Percentiles rank a stretch among this genome's conserved stretches.
phyloP scores from a whole-genome alignment of 2,888 invertebrate species.

The Acleris emargana region DNA sequence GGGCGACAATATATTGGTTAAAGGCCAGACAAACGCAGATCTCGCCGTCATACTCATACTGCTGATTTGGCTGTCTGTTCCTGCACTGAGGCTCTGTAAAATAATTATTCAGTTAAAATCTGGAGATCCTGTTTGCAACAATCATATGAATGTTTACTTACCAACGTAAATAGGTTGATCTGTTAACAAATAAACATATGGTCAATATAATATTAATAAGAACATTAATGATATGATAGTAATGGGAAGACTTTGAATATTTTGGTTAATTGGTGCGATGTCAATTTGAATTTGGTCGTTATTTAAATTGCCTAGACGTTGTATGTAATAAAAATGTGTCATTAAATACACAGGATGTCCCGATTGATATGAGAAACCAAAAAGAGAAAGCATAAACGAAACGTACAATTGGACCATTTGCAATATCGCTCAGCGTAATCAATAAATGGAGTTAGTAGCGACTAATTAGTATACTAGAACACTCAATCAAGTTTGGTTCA shows the following conservation, averaged over 20 bases:
- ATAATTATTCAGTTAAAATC: not conserved
- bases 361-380: constrained; percentile 11
- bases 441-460: constrained; percentile 50
- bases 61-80: not conserved
- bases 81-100: not conserved
- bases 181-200: not conserved
- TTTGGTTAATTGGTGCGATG: too few relatives aligned
- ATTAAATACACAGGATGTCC: not conserved
- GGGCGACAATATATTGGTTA: not conserved
- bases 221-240: too few relatives aligned
- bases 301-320: too few relatives aligned
- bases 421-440: constrained; percentile 46
- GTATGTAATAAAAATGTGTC: not conserved
- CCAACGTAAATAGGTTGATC: not conserved
- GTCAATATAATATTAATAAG: too few relatives aligned
- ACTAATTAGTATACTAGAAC: constrained; percentile 55
- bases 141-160: not conserved
- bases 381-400: constrained; percentile 38
- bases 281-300: too few relatives aligned
- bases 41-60: not conserved
- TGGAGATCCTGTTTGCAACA: not conserved
- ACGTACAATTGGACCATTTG: constrained; percentile 43
- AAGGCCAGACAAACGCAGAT: not conserved
- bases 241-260: not conserved
- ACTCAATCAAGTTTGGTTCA: constrained; percentile 49